These are phyloP conservation scores for Aphis gossypii DNA, from an alignment of 1,140 invertebrate species.

Conservation along the genomic window DNA sequence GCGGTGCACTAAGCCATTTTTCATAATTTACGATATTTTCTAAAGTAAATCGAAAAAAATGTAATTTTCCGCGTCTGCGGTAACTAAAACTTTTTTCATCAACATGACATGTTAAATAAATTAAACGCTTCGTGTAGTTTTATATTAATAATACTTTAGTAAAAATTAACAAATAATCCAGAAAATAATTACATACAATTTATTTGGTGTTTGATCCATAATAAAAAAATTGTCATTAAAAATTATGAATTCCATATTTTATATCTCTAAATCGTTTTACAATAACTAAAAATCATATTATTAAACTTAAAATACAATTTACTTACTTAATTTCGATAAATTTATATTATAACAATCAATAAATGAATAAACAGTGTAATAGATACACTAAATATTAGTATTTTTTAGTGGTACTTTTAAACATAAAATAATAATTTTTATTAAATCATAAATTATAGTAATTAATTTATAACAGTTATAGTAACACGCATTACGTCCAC, in stretches of 20 bases:
- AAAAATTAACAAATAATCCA: not conserved
- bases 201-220: not conserved
- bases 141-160: not conserved
- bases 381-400: too few species aligned
- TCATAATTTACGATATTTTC: conserved; percentile 13
- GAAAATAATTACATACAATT: not conserved
- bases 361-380: too few species aligned
- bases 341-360: not conserved
- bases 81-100: conserved; percentile 28
- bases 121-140: not conserved
- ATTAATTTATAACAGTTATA: not conserved
- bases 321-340: not conserved
- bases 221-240: not conserved
- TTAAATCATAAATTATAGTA: not conserved
- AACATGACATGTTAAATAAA: not conserved
- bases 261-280: not conserved
- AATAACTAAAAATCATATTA: not conserved
- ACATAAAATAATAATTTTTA: not conserved
- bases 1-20: not conserved
- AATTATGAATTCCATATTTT: not conserved
- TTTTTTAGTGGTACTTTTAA: not conserved
- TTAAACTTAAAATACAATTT: not conserved
- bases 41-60: not conserved
- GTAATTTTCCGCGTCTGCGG: not conserved
- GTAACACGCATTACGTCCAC: not conserved